Evolutionary conservation across 2,113 vertebrate genomes (phyloP).

Genomic region (Hypanus sabinus): DNA sequence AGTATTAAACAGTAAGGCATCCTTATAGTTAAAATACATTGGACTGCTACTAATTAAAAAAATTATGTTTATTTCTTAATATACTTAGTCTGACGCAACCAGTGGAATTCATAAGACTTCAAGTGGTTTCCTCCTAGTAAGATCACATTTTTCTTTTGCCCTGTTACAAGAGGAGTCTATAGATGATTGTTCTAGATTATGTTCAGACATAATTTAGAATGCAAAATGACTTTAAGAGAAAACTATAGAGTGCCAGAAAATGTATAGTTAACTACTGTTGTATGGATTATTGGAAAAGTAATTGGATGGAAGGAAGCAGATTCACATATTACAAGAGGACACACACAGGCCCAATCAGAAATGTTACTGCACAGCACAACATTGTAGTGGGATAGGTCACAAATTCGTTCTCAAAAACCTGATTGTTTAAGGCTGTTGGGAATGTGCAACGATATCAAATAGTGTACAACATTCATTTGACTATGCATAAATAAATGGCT

Average conservation of each 20-base stretch:
- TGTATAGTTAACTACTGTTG: not conserved
- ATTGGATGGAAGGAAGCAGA: not conserved
- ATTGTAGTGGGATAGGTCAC: too few species aligned
- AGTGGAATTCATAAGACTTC: not conserved
- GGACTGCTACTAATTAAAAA: not conserved
- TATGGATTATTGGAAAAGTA: not conserved
- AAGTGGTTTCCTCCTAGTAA: not conserved
- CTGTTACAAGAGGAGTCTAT: not conserved
- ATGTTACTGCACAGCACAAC: too few species aligned
- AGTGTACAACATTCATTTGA: too few species aligned
- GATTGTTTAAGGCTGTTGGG: too few species aligned
- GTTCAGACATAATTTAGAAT: not conserved
- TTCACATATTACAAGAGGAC: not conserved
- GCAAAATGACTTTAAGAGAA: not conserved
- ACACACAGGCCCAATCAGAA: not conserved
- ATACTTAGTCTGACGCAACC: not conserved
- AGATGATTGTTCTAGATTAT: not conserved
- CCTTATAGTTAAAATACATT: not conserved
- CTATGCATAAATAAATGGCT: too few species aligned
- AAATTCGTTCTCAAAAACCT: too few species aligned
- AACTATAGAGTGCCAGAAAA: not conserved
- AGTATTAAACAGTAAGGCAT: not conserved
- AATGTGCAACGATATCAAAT: too few species aligned
- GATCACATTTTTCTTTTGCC: not conserved
- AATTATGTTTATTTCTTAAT: not conserved